Evolutionary conservation across 2,797 vertebrate genomes (phyloP), one percentile per base, ranked within the genome.

Genomic region (Ctenopoma kingsleyae): DNA sequence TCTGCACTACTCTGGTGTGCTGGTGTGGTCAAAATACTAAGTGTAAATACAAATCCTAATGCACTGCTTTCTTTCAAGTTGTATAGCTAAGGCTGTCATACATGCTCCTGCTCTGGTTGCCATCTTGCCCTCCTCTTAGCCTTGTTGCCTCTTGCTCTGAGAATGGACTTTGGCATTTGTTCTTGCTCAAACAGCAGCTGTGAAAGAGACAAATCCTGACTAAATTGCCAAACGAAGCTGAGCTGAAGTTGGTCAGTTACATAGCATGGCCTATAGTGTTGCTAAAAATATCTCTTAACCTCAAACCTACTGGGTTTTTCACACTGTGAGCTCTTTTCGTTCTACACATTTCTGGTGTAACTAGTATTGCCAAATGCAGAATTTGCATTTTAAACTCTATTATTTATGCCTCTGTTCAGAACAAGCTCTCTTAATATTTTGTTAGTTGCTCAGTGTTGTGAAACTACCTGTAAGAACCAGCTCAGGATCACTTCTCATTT

Each of bases 401-500:
- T 60, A 23, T 38, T 6, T 10, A 49, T 6, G n/a, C 3, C 2
- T 20, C 10, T 16, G 12, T 41, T 13, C 23, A 16, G 40, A 44
- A 47, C 16, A 43, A 57, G 35, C 56, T 57, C 51, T 58, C 27
- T 20, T 44, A 5, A 44, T 7, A 17, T 12, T 60, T 57, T 54
- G 3, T 52, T 46, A 27, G 40, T 67, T 50, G 54, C 25, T 66
- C 35, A 52, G 17, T 62, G 17, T 74, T 65, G 12, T 54, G 41
- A 83, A 78, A 67, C 13, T 63, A 20, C 36, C 17, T 1, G 0
- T 5, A 59, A 47, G 54, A 61, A 55, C 32, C 56, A 46, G 8
- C n/a, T 27, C n/a, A 47, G 47, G 41, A 67, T 80, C 70, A 75
- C 74, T 81, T 80, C 67, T 76, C 54, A 53, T 78, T 85, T 76